A percentile compares a stretch with the other conserved stretches of the same genome.
Evolutionary conservation across 2,113 vertebrate species (phyloP).

Genomic region (Leptodactylus fuscus): DNA sequence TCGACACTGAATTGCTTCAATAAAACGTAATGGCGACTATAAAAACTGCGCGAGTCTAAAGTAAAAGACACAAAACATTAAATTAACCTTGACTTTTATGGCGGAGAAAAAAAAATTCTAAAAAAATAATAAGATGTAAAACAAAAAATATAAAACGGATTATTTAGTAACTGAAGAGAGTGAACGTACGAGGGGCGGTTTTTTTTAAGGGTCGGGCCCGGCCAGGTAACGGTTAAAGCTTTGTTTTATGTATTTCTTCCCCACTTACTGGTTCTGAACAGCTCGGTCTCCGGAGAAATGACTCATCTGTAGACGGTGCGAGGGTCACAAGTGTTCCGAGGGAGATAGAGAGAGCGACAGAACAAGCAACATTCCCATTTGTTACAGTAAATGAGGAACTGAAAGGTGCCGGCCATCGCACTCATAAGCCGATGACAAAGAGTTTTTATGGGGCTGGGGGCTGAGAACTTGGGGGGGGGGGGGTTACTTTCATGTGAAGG

Average conservation of each 20-base stretch:
- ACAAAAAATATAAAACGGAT: not conserved
- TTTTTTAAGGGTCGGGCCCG: not conserved
- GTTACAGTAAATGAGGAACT: slow-evolving; percentile 49
- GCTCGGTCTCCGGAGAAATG: slow-evolving; percentile 46
- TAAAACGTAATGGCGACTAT: not conserved
- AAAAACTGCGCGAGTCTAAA: slow-evolving; percentile 1
- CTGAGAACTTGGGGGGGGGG: no score
- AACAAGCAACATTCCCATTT: slow-evolving; percentile 37
- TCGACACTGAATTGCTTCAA: not conserved
- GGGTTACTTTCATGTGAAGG: not conserved
- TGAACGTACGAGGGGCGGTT: not conserved
- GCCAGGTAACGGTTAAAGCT: not conserved
- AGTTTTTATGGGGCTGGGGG: not conserved
- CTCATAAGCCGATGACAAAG: not conserved
- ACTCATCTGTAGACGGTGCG: slow-evolving; percentile 30
- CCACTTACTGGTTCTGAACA: slow-evolving; percentile 9
- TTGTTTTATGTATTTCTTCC: slow-evolving; percentile 18
- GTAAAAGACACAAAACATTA: not conserved
- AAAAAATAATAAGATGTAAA: no score
- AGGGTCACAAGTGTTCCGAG: slow-evolving; percentile 38
- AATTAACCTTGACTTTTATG: not conserved
- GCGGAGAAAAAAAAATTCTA: not conserved
- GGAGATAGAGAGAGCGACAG: slow-evolving; percentile 24
- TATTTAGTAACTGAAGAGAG: not conserved
- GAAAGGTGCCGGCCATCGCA: not conserved